Conservation (phyloP, 2,888 invertebrate genomes). For the Amblyjoppa fuscipennis region DNA sequence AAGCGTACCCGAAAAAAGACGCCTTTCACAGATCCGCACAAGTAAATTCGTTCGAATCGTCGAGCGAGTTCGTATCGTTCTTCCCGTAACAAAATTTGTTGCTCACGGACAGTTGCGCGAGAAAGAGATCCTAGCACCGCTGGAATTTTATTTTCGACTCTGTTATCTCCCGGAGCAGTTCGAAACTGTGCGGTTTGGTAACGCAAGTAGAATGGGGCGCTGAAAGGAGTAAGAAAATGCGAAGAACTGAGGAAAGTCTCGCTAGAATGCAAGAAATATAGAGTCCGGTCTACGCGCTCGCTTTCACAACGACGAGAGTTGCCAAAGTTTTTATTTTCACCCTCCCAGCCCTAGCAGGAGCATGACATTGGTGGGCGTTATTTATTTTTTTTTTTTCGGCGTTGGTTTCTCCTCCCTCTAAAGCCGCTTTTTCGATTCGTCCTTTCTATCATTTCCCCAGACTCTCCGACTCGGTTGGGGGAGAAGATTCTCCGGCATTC, state of each 20-base stretch:
- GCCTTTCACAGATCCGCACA: slow-evolving; percentile 12
- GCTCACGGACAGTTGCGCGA: slow-evolving; percentile 13
- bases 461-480: slow-evolving; percentile 14
- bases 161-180: slow-evolving; percentile 61
- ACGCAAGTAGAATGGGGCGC: slow-evolving; percentile 28
- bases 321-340: slow-evolving; percentile 63
- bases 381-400: slow-evolving; percentile 24
- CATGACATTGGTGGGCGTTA: slow-evolving; percentile 53
- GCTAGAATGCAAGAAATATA: slow-evolving; percentile 26
- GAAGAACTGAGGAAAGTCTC: slow-evolving; percentile 35
- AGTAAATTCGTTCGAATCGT: slow-evolving; percentile 32
- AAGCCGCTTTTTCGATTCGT: slow-evolving; percentile 33
- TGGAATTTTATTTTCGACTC: slow-evolving; percentile 55
- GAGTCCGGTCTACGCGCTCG: slow-evolving; percentile 50
- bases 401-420: slow-evolving; percentile 19
- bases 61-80: slow-evolving; percentile 18
- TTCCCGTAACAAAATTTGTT: slow-evolving; percentile 26
- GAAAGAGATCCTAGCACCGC: slow-evolving; percentile 21
- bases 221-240: slow-evolving; percentile 18
- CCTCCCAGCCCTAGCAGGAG: slow-evolving; percentile 33
- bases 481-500: slow-evolving; percentile 15
- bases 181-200: slow-evolving; percentile 51
- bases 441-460: slow-evolving; percentile 12
- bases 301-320: slow-evolving; percentile 49
- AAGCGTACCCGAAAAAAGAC: background rate